phyloP scores from a whole-genome alignment of 2,888 invertebrate genomes.

The Andrena camellia region DNA sequence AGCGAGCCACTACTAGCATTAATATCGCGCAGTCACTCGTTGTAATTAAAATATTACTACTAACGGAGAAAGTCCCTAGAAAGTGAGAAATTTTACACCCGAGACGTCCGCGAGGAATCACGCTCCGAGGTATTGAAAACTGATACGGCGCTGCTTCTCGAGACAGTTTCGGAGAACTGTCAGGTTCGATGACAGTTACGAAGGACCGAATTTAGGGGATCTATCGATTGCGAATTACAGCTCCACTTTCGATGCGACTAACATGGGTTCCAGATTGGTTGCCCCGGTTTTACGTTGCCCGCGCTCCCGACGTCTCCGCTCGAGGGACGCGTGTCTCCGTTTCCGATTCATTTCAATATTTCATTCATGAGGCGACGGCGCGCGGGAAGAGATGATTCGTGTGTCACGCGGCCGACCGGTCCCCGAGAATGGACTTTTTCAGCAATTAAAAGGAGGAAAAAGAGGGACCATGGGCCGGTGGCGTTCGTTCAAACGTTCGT shows the following conservation, averaged over 20 bases:
- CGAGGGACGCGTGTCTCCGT: conserved; percentile 23
- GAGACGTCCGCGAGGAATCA: not conserved
- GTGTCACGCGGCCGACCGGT: conserved; percentile 35
- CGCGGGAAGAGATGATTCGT: conserved; percentile 33
- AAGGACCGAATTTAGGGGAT: not conserved
- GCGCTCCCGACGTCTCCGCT: no score
- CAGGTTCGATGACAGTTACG: not conserved
- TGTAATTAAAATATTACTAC: conserved; percentile 64
- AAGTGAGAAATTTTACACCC: conserved; percentile 31
- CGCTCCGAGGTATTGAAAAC: not conserved
- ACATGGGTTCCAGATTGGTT: no score
- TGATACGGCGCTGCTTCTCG: not conserved
- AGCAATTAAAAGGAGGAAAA: conserved; percentile 35
- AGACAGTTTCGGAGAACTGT: not conserved
- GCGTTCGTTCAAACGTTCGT: conserved; percentile 40
- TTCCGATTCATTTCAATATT: conserved; percentile 53
- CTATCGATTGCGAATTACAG: no score
- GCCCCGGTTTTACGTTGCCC: no score
- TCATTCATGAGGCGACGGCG: conserved; percentile 42
- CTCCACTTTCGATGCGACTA: no score
- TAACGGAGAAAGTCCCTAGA: conserved; percentile 30
- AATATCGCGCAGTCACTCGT: conserved; percentile 60
- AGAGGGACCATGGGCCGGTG: conserved; percentile 12
- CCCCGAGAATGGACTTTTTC: conserved; percentile 49
- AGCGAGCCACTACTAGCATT: conserved; percentile 38